phyloP scores from a whole-genome alignment of 2,113 vertebrate genomes.

The Shinisaurus crocodilurus region DNA sequence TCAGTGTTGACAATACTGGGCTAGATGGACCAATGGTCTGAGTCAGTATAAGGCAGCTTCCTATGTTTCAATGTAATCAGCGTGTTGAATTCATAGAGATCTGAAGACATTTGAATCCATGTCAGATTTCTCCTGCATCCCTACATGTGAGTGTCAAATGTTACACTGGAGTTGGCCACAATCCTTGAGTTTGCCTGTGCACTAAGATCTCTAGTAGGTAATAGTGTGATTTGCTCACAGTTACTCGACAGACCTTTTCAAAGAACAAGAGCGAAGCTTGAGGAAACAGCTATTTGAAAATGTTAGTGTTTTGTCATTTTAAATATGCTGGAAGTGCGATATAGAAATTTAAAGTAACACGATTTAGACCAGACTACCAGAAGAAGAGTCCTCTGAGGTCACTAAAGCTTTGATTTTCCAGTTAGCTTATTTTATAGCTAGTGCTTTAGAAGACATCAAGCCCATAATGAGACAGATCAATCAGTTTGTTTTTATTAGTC shows the following conservation, averaged over 20 bases:
- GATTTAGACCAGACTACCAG: conserved; percentile 72
- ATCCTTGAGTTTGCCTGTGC: not conserved
- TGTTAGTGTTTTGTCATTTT: conserved; percentile 65
- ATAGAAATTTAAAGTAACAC: conserved; percentile 75
- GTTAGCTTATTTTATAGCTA: conserved; percentile 79
- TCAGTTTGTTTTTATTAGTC: conserved; percentile 78
- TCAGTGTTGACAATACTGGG: too few species aligned
- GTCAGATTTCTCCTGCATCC: too few species aligned
- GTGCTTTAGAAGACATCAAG: conserved; percentile 77
- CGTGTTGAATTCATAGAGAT: too few species aligned
- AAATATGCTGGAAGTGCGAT: conserved; percentile 67
- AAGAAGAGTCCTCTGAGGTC: conserved; percentile 78
- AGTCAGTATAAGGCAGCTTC: too few species aligned
- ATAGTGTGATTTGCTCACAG: conserved; percentile 38
- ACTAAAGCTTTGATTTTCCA: conserved; percentile 81
- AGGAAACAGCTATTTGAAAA: conserved; percentile 58
- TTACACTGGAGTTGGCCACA: not conserved
- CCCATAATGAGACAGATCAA: conserved; percentile 77
- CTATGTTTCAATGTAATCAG: too few species aligned
- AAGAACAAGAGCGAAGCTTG: conserved; percentile 41
- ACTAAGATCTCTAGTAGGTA: not conserved
- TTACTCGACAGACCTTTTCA: conserved; percentile 44
- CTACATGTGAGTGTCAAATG: not conserved
- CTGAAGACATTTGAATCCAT: too few species aligned
- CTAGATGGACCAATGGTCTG: too few species aligned